Evolutionary conservation across 2,113 vertebrate genomes (phyloP).

Genomic region (Megaceryle torquata): DNA sequence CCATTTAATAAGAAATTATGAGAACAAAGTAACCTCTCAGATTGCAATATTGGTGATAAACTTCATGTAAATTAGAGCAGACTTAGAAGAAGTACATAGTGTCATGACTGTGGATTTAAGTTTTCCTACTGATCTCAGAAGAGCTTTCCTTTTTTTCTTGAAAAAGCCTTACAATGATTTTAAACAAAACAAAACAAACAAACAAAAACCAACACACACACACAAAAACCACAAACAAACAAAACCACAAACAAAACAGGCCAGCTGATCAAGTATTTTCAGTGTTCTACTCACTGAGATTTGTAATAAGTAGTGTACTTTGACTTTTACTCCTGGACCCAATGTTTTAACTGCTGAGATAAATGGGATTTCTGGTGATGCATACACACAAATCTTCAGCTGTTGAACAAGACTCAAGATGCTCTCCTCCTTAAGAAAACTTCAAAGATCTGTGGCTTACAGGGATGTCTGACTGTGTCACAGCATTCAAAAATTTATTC

Average conservation of each 20-base stretch:
- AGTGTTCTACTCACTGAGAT: background rate
- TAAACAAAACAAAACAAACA: background rate
- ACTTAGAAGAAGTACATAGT: background rate
- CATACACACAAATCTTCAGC: background rate
- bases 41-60: rapidly evolving
- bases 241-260: background rate
- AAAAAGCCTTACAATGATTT: background rate
- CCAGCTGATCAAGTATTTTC: background rate
- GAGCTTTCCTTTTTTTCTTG: background rate
- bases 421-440: background rate
- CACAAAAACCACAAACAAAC: background rate
- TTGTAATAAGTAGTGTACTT: background rate
- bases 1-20: background rate
- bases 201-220: no score
- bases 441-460: background rate
- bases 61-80: background rate
- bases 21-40: background rate
- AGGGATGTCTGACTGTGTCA: background rate
- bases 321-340: background rate
- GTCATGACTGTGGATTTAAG: background rate
- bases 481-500: background rate
- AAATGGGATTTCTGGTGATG: background rate
- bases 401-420: background rate
- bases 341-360: background rate
- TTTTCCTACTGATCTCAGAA: background rate